Base-by-base conservation (phyloP, 92 coral and sea anemone genomes). In the Bergia sp. region DNA sequence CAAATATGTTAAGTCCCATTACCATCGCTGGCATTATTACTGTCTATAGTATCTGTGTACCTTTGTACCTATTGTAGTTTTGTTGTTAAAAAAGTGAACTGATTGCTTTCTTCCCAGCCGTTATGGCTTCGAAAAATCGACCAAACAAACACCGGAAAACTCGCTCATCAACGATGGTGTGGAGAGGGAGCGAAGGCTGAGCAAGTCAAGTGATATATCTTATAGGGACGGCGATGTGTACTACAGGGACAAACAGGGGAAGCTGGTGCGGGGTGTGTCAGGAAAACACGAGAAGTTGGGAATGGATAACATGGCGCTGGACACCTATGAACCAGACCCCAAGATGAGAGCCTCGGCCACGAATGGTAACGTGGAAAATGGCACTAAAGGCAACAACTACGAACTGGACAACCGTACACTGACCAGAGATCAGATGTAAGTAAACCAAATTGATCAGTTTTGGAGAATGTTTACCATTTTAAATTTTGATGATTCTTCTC, bases 171-270 rank as follows among this genome's bases (percentile, higher is more conserved):
- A 71, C 65, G 42, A 44, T 89, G 15, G 5, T 58, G 15, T 72
- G 73, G 76, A 78, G 76, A 55, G 47, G 13, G 23, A 79, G 88
- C 45, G 89, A 58, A 36, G 87, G 67, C 43, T 79, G 71, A 73
- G 93, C 66, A 73, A 86, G 16, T 29, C 40, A 21, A 91, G 92
- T 77, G 82, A 84, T 44, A 53, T 93, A 29, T 91, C 93, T 20
- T 93, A 95, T 90, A 88, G 91, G 73, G 92, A 53, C 58, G 96
- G 98, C 9, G 98, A 95, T 80, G 96, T 95, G 38, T 93, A 85
- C 80, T 95, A 90, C 91, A 92, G 91, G 20, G 95, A 92, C 91
- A 92, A 81, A 76, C 91, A 82, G 5, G 96, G 98, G 1, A 90
- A 90, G 21, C 58, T 71, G 45, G 36, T 84, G 18, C 77, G 87